Evolutionary conservation across 2,888 invertebrate genomes (phyloP).

Genomic region (Steromphala cineraria): DNA sequence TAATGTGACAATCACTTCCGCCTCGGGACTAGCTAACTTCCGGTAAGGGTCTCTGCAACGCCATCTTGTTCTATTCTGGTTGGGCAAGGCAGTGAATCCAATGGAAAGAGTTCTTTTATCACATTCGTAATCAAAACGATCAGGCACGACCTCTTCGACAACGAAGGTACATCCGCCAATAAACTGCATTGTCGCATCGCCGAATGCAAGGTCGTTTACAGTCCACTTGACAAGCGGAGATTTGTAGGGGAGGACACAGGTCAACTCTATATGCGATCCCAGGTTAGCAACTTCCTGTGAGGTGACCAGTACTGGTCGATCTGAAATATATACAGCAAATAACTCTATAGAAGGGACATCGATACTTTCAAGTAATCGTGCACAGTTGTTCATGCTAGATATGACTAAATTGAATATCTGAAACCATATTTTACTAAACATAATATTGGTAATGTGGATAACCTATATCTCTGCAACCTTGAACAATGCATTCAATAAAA

Average conservation of each 20-base stretch:
- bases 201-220: background rate
- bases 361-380: background rate
- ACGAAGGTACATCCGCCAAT: background rate
- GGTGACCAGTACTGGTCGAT: background rate
- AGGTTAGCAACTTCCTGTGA: background rate
- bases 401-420: background rate
- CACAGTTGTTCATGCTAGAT: background rate
- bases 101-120: background rate
- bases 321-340: background rate
- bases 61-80: background rate
- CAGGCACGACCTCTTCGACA: background rate
- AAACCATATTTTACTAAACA: background rate
- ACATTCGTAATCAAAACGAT: background rate
- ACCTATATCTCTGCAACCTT: too few relatives aligned
- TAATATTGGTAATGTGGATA: too few relatives aligned
- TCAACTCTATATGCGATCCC: background rate
- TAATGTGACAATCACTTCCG: background rate
- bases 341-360: too few relatives aligned
- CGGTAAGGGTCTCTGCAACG: background rate
- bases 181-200: background rate
- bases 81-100: background rate
- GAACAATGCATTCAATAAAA: too few relatives aligned
- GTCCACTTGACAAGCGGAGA: background rate
- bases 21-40: background rate
- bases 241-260: background rate